phyloP scores from a whole-genome alignment of 2,113 vertebrate species.

The Amphiprion ocellaris region DNA sequence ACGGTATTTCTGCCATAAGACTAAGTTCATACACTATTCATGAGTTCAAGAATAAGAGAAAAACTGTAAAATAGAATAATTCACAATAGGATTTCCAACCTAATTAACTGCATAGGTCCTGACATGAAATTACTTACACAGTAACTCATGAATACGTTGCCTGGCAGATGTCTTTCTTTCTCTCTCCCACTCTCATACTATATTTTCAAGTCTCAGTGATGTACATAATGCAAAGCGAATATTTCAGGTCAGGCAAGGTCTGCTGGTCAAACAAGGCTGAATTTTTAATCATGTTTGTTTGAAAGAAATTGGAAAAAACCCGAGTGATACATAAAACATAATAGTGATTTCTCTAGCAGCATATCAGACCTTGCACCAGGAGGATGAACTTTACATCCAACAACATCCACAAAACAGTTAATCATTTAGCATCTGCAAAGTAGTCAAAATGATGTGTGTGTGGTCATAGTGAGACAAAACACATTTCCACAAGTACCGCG shows the following conservation, averaged over 20 bases:
- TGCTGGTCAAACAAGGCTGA: conserved; percentile 23
- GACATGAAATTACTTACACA: conserved; percentile 56
- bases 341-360: neutral
- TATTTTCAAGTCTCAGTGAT: conserved; percentile 11
- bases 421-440: conserved; percentile 58
- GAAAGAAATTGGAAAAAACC: conserved; percentile 22
- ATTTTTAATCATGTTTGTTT: conserved; percentile 20
- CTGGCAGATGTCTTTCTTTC: conserved; percentile 9
- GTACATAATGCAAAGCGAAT: conserved; percentile 22
- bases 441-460: conserved; percentile 28
- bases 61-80: conserved; percentile 32
- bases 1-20: conserved; percentile 21
- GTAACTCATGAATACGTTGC: conserved; percentile 25
- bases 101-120: conserved; percentile 32
- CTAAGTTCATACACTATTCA: conserved; percentile 51
- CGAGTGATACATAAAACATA: conserved; percentile 8
- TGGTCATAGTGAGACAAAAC: conserved; percentile 44
- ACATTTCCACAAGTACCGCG: conserved; percentile 27
- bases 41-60: conserved; percentile 38
- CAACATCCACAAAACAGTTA: conserved; percentile 40
- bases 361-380: conserved; percentile 34
- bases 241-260: conserved; percentile 28
- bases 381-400: conserved; percentile 34
- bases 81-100: conserved; percentile 38
- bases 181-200: neutral